Percentiles rank a stretch among this genome's conserved stretches.
Conservation (phyloP, 1,140 invertebrate species). For the Thaumetopoea pityocampa region DNA sequence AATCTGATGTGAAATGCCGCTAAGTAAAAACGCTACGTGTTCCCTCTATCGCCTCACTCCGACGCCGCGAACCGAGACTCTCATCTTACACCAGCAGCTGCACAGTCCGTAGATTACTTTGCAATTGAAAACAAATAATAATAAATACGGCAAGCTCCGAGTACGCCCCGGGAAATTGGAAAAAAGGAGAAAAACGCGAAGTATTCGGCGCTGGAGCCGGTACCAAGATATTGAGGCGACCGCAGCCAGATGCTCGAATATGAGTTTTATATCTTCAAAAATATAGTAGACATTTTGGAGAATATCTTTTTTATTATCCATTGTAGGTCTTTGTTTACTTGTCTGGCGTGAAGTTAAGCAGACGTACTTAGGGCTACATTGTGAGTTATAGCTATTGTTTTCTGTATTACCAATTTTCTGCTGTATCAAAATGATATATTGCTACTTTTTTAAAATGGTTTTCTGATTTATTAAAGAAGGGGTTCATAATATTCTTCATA, state of each 20-base stretch:
- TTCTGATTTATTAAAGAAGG: no score
- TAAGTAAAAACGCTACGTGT: background rate
- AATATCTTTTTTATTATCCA: background rate
- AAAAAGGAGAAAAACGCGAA: constrained; percentile 50
- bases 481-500: no score
- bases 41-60: constrained; percentile 1
- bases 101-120: constrained; percentile 63
- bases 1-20: background rate
- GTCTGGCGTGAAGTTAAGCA: background rate
- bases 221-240: constrained; percentile 43
- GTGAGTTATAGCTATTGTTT: no score
- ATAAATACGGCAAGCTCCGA: constrained; percentile 52
- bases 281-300: constrained; percentile 14
- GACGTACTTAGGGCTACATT: no score
- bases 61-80: constrained; percentile 17
- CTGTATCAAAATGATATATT: no score
- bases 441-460: no score
- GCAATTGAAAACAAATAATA: constrained; percentile 74
- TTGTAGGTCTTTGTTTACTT: constrained; percentile 4
- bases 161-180: constrained; percentile 55
- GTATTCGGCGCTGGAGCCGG: constrained; percentile 25
- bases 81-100: constrained; percentile 48
- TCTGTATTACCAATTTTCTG: no score
- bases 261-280: constrained; percentile 43
- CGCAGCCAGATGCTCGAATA: constrained; percentile 51